Evolutionary conservation across 2,888 invertebrate genomes (phyloP), one percentile per base, ranked within the genome.

Genomic region (Monoplex corrugatus): DNA sequence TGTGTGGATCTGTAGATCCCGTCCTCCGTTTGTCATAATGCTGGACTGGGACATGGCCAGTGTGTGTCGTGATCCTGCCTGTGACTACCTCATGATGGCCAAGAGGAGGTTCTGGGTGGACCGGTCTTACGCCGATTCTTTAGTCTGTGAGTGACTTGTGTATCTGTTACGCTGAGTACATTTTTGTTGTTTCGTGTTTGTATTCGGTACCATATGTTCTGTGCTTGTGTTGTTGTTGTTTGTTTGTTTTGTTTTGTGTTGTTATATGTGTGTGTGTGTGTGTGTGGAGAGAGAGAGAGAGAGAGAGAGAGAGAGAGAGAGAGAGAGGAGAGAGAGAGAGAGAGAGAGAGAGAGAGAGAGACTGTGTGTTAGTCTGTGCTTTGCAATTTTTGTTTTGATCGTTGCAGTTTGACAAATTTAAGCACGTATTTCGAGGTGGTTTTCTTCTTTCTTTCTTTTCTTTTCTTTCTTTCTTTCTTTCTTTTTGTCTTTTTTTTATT

Each of bases 41-140:
- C 32, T 86, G 86, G 86, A 63, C 68, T 86, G 86, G 86, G 43
- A 40, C 2, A 35, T 40, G 35, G 32, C n/a, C 28, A 38, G 23
- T 10, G 35, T 85, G 85, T 86, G 86, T 68, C 84, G 84, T 28
- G 84, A 84, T 45, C 32, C 44, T 19, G 44, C 75, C 19, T 35
- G 50, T 35, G 75, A 23, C 35, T 35, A 40, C 40, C 40, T 87
- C 38, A 32, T 84, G 6, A 38, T 40, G 45, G 87, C 80, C 78
- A 87, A 80, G 80, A n/a, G 78, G n/a, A 80, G 38, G 23, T 40
- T 78, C 43, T 87, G 87, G 87, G 8, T 80, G 40, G 87, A 87
- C 87, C 50, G 87, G 45, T 23, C 87, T 23, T 78, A 57, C 38
- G 57, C 87, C 40, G 87, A 80, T 40, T 80, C 80, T 28, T 57